Evolutionary conservation across 2,797 vertebrate species (phyloP), one percentile per base, ranked within the genome.

Genomic region (Arremon brunneinucha): DNA sequence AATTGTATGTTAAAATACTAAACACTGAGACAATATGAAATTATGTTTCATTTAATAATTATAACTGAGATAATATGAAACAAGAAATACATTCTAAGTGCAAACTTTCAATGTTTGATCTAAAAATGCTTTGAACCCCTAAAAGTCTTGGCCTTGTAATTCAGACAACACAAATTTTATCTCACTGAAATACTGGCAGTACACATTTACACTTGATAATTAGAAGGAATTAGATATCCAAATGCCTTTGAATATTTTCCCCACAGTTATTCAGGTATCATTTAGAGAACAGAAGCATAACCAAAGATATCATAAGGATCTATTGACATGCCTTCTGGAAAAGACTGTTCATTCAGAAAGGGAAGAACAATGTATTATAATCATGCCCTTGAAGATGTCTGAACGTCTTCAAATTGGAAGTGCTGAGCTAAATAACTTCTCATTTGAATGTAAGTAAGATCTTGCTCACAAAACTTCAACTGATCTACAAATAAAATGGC

Each of bases 221-320:
- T 30, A 24, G 19, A 56, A 83, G 3, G 16, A 77, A 77, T 77
- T 52, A 60, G 6, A 53, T 56, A 85, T 22, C n/a, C 5, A 75
- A 84, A 76, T 35, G 41, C 13, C 21, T 89, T 87, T 90, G 43
- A 80, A 59, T 90, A 90, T 89, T 89, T 89, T 19, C 63, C 32
- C 34, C 21, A 62, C 6, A 47, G 23, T 67, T 89, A 67, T 79
- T 67, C 24, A 1, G 59, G 28, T 16, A 63, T 65, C 62, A 10
- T 69, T 93, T 47, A 63, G 89, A 70, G 28, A 94, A 92, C 34
- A 89, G 86, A 87, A 92, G 37, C 55, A 53, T 90, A 87, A 80
- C 63, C 39, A 70, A 90, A 93, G 35, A 37, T 56, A 85, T 60
- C 3, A 1, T 9, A 82, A 68, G 24, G 5, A 8, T 83, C 30